Percentiles rank a stretch among this genome's conserved stretches.
Conservation (phyloP, 2,113 vertebrate genomes). For the Abramis brama region DNA sequence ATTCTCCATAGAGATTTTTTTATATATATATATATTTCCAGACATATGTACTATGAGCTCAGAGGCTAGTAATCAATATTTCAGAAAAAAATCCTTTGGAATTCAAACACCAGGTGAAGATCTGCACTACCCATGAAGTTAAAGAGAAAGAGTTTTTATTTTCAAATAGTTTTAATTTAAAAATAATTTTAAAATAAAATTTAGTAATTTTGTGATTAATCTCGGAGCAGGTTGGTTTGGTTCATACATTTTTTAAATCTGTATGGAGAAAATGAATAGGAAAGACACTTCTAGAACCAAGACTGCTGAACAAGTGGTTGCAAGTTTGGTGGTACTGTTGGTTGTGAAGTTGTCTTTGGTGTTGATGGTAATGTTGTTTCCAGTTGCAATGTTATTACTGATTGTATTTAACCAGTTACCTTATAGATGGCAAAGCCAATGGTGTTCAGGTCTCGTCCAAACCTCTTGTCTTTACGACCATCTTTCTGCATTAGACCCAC, state of each 20-base stretch:
- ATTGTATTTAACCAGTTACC: constrained; percentile 50
- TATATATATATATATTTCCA: background rate
- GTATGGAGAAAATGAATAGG: background rate
- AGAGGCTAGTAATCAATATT: background rate
- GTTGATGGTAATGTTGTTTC: background rate
- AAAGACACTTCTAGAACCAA: background rate
- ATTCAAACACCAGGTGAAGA: background rate
- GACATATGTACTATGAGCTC: background rate
- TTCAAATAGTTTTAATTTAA: too few species aligned
- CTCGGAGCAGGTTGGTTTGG: background rate
- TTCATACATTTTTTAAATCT: background rate
- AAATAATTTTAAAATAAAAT: too few species aligned
- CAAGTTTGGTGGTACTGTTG: background rate
- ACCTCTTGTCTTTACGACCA: constrained; percentile 62
- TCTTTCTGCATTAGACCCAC: constrained; percentile 76
- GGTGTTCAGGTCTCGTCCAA: constrained; percentile 70
- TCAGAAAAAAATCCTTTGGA: background rate
- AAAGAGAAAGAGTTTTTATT: too few species aligned
- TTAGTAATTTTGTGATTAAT: background rate
- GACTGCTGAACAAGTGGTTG: background rate
- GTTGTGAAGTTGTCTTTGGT: background rate
- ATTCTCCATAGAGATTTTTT: background rate
- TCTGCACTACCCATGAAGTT: background rate
- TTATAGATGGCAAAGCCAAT: constrained; percentile 72
- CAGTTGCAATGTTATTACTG: background rate